phyloP scores from a whole-genome alignment of 1,140 invertebrate genomes.

The Hypothenemus hampei region DNA sequence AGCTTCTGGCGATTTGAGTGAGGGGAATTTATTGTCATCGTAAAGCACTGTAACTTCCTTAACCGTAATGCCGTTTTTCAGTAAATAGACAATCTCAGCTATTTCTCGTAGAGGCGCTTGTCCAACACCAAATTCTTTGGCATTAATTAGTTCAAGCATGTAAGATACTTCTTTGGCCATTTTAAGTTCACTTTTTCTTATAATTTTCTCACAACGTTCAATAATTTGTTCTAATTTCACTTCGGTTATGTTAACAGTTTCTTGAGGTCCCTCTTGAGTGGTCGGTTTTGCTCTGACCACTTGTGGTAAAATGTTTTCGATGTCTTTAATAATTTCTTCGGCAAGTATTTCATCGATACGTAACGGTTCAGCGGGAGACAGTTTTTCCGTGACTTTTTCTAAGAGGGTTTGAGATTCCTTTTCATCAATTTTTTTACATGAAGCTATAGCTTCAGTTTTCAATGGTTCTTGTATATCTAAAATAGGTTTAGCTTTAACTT shows the following conservation, averaged over 20 bases:
- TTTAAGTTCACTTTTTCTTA: constrained; percentile 54
- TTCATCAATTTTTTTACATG: constrained; percentile 58
- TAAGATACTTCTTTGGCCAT: constrained; percentile 68
- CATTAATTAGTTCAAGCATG: constrained; percentile 65
- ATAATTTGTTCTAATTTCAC: constrained; percentile 51
- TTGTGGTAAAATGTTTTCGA: constrained; percentile 46
- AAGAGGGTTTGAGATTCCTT: constrained; percentile 46
- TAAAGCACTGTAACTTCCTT: constrained; percentile 74
- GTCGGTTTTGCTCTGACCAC: constrained; percentile 39
- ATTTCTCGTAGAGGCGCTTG: constrained; percentile 72
- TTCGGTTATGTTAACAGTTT: constrained; percentile 47
- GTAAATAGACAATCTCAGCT: constrained; percentile 71
- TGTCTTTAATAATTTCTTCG: constrained; percentile 53
- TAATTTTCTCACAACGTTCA: constrained; percentile 53
- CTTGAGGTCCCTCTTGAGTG: constrained; percentile 44
- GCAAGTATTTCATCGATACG: constrained; percentile 54
- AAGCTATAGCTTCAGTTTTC: constrained; percentile 56
- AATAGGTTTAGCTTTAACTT: constrained; percentile 50
- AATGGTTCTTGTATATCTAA: constrained; percentile 56
- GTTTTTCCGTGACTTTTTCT: constrained; percentile 49
- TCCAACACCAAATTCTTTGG: constrained; percentile 72
- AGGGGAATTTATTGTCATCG: constrained; percentile 71
- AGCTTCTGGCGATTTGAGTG: constrained; percentile 68
- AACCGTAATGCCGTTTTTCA: constrained; percentile 67
- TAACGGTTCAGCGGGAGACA: constrained; percentile 54